phyloP scores from a whole-genome alignment of 2,888 invertebrate species.

The Nymphalis c-album region DNA sequence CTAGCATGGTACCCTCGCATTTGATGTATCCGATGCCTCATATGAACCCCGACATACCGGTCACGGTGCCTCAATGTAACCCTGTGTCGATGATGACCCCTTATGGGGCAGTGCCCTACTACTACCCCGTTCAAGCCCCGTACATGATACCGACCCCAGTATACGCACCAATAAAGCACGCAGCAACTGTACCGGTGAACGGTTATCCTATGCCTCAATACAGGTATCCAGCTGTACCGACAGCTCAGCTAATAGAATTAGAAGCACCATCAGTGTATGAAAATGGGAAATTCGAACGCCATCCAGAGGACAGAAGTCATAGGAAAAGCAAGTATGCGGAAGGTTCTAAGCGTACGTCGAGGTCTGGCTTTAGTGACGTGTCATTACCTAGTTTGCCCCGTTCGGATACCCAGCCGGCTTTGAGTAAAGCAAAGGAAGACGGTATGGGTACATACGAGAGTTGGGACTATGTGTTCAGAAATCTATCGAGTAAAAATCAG shows the following conservation, averaged over 20 bases:
- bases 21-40: constrained; percentile 58
- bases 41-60: constrained; percentile 52
- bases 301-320: constrained; percentile 55
- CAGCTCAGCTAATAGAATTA: constrained; percentile 85
- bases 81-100: constrained; percentile 64
- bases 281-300: constrained; percentile 63
- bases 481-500: constrained; percentile 88
- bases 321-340: constrained; percentile 53
- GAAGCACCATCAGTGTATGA: constrained; percentile 76
- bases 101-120: constrained; percentile 68
- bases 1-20: constrained; percentile 55
- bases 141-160: constrained; percentile 75
- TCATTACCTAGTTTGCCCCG: constrained; percentile 70
- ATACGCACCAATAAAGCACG: constrained; percentile 73
- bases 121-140: constrained; percentile 72
- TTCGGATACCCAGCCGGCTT: constrained; percentile 72
- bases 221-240: constrained; percentile 82
- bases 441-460: constrained; percentile 86
- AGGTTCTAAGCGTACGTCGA: constrained; percentile 63
- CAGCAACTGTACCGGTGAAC: constrained; percentile 71
- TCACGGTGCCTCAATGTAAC: constrained; percentile 50
- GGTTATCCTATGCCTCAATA: constrained; percentile 69
- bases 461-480: constrained; percentile 91
- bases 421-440: constrained; percentile 82
- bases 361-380: constrained; percentile 69